A percentile compares a stretch with the other conserved stretches of the same genome.
phyloP scores from a whole-genome alignment of 1,140 invertebrate species.

The Magallana angulata region DNA sequence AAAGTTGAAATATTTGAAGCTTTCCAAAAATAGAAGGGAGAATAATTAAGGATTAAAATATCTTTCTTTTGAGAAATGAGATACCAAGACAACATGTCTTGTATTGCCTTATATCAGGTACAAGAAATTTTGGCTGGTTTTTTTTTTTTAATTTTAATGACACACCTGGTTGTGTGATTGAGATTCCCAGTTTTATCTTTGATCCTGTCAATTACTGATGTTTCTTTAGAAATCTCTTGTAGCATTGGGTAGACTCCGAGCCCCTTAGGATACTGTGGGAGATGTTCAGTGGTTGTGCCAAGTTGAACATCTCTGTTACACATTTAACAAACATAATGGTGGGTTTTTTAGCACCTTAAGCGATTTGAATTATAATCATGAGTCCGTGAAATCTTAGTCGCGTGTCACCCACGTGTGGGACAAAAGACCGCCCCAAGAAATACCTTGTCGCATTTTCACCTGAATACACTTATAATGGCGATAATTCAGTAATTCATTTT shows the following conservation, averaged over 20 bases:
- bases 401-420: constrained; percentile 5
- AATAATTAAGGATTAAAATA: no score
- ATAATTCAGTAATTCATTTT: not conserved
- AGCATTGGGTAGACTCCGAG: not conserved
- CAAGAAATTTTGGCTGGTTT: no score
- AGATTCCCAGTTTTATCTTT: not conserved
- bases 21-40: no score
- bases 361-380: constrained; percentile 28
- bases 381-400: constrained; percentile 29
- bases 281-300: not conserved
- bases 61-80: no score
- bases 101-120: no score
- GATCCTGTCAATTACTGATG: not conserved
- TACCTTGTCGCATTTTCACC: constrained; percentile 34
- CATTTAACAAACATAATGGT: constrained; percentile 29
- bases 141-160: no score
- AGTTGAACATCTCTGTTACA: constrained; percentile 28
- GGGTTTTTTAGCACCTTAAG: constrained; percentile 29
- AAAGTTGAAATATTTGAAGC: no score
- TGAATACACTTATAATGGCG: constrained; percentile 8
- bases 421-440: constrained; percentile 29
- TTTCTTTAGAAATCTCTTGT: constrained; percentile 3
- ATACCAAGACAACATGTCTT: no score
- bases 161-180: no score
- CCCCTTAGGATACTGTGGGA: not conserved